phyloP scores from a whole-genome alignment of 2,113 vertebrate species.

The Tachysurus vachellii region DNA sequence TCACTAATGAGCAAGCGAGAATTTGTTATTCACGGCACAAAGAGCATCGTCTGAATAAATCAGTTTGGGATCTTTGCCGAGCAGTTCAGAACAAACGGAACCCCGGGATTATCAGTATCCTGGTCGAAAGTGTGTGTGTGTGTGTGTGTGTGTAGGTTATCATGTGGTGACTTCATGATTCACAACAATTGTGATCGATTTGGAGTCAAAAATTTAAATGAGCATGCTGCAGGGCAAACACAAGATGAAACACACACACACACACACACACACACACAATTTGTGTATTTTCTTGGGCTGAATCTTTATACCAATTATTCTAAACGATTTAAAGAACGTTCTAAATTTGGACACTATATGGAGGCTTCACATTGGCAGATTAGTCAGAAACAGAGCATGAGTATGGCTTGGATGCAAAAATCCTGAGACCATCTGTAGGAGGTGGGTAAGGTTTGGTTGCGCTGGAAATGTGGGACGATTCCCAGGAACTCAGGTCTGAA shows the following conservation, averaged over 20 bases:
- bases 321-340: slow-evolving; percentile 34
- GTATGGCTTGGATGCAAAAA: too few species aligned
- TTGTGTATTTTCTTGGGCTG: not conserved
- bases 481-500: too few species aligned
- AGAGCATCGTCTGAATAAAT: slow-evolving; percentile 60
- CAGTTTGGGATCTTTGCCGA: slow-evolving; percentile 59
- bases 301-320: not conserved
- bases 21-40: slow-evolving; percentile 45
- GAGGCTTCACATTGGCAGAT: too few species aligned
- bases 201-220: not conserved
- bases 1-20: slow-evolving; percentile 68
- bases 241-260: not conserved
- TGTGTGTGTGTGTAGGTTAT: not conserved
- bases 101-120: not conserved
- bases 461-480: too few species aligned
- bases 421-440: too few species aligned
- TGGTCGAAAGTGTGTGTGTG: not conserved
- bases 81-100: not conserved
- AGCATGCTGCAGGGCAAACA: not conserved
- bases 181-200: not conserved
- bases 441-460: too few species aligned
- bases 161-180: not conserved
- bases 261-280: not conserved
- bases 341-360: too few species aligned
- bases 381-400: too few species aligned